Percentiles rank a stretch among this genome's conserved stretches.
phyloP scores from a whole-genome alignment of 2,113 vertebrate genomes.

The Solea solea region DNA sequence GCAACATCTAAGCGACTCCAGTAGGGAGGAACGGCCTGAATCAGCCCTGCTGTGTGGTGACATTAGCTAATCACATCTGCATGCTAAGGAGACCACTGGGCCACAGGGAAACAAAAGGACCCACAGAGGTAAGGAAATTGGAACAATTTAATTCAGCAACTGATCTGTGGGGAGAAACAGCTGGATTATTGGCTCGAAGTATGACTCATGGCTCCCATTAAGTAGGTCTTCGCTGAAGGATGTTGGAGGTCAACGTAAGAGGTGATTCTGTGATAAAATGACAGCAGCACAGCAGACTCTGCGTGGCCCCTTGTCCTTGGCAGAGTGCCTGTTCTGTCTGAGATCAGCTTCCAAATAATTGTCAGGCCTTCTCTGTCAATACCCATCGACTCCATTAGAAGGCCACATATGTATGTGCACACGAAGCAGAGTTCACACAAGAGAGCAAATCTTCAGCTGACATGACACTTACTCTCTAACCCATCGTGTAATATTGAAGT shows the following conservation, averaged over 20 bases:
- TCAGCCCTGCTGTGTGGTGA: constrained; percentile 63
- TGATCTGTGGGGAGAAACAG: constrained; percentile 17
- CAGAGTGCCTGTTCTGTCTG: constrained; percentile 34
- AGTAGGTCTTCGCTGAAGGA: constrained; percentile 12
- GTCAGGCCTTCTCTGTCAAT: constrained; percentile 48
- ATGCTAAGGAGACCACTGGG: constrained; percentile 71
- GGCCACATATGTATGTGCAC: constrained; percentile 14
- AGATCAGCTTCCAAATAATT: constrained; percentile 49
- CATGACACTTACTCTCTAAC: not conserved
- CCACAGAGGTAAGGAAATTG: constrained; percentile 8
- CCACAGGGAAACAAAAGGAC: constrained; percentile 44
- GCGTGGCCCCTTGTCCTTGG: constrained; percentile 34
- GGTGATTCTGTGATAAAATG: constrained; percentile 24
- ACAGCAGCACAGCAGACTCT: constrained; percentile 26
- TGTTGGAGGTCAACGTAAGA: constrained; percentile 14
- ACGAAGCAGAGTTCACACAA: constrained; percentile 8
- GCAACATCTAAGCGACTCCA: constrained; percentile 77
- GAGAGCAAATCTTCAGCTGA: constrained; percentile 9
- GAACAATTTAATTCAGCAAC: constrained; percentile 10
- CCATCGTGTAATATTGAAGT: not conserved
- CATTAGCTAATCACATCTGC: constrained; percentile 78
- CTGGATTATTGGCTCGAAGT: constrained; percentile 2
- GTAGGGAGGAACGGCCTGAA: constrained; percentile 67
- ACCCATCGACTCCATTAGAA: constrained; percentile 35
- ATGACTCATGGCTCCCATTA: constrained; percentile 1